phyloP scores from a whole-genome alignment of 2,113 vertebrate species.

The Emydocephalus ijimae region DNA sequence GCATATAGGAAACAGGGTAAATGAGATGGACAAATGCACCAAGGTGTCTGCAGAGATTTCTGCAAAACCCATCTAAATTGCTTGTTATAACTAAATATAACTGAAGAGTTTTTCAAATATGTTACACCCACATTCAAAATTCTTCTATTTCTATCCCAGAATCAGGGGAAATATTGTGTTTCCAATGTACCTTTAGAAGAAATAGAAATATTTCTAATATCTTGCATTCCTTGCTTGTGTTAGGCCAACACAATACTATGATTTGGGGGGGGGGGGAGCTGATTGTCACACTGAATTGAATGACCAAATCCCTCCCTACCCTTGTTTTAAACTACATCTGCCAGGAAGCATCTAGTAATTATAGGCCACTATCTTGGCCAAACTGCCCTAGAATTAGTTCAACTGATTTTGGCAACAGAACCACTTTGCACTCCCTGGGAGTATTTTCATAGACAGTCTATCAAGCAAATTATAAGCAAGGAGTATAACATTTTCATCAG shows the following conservation, averaged over 20 bases:
- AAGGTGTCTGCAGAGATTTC: background rate
- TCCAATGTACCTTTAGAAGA: background rate
- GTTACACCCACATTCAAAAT: background rate
- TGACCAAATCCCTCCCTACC: conserved; percentile 20
- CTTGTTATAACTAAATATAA: background rate
- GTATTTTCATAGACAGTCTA: background rate
- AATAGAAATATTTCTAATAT: fast-evolving
- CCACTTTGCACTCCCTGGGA: background rate
- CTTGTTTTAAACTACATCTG: conserved; percentile 24
- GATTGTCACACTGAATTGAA: conserved; percentile 49
- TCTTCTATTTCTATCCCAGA: background rate
- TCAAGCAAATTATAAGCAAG: background rate
- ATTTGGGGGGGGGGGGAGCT: conserved; percentile 62
- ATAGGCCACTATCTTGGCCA: conserved; percentile 50
- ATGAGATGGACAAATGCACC: background rate
- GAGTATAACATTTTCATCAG: background rate
- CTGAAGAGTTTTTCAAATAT: conserved; percentile 5
- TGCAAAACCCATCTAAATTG: background rate
- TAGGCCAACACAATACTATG: conserved; percentile 46
- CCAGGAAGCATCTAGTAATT: conserved; percentile 17
- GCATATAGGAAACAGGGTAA: background rate
- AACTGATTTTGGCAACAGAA: background rate
- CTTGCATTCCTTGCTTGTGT: background rate
- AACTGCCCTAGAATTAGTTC: conserved; percentile 28
- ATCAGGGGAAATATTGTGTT: background rate